Evolutionary conservation across 2,113 vertebrate species (phyloP).

Genomic region (Etia nguti): DNA sequence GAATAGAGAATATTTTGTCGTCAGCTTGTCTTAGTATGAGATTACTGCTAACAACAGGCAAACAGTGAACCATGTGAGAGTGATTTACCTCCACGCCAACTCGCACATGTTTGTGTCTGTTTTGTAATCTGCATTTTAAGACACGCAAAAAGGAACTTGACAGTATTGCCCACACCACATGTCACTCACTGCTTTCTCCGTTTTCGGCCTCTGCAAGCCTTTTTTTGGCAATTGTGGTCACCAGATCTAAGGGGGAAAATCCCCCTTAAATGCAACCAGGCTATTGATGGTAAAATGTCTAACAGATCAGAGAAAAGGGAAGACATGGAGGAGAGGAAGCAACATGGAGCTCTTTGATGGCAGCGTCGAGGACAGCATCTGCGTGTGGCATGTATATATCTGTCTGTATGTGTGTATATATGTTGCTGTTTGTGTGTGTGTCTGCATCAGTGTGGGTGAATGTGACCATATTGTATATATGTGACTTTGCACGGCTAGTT

Average conservation of each 20-base stretch:
- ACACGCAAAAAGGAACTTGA: conserved; percentile 1
- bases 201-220: not conserved
- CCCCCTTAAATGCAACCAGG: conserved; percentile 51
- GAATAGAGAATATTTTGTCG: not conserved
- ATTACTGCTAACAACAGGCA: not conserved
- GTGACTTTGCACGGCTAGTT: conserved; percentile 40
- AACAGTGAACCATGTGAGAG: conserved; percentile 15
- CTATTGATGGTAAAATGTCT: conserved; percentile 39
- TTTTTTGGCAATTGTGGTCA: conserved; percentile 22
- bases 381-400: conserved; percentile 49
- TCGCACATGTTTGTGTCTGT: conserved; percentile 6
- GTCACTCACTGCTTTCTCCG: conserved; percentile 51
- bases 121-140: conserved; percentile 7
- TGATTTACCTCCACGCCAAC: not conserved
- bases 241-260: conserved; percentile 50
- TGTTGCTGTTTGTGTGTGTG: conserved; percentile 10
- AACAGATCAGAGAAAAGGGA: conserved; percentile 29
- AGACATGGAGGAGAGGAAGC: conserved; percentile 28
- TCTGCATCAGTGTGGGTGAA: conserved; percentile 27
- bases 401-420: conserved; percentile 3
- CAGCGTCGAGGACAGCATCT: not conserved
- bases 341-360: conserved; percentile 32
- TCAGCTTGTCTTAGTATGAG: not conserved
- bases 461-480: conserved; percentile 30
- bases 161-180: conserved; percentile 2